phyloP scores from a whole-genome alignment of 1,140 invertebrate genomes.

The Caenorhabditis briggsae region DNA sequence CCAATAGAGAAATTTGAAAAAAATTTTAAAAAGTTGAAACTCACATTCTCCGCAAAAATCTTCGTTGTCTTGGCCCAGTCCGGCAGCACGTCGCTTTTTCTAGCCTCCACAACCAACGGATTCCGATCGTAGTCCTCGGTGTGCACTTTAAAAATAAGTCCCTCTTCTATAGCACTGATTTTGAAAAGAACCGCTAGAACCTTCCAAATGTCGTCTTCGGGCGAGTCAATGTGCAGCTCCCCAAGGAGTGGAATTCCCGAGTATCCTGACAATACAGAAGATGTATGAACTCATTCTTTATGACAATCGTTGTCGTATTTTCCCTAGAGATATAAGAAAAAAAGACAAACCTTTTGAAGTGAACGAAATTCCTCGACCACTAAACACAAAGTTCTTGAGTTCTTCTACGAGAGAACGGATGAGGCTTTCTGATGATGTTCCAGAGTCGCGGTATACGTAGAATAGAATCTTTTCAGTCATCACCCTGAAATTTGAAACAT shows the following conservation, averaged over 20 bases:
- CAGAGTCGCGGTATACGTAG: slow-evolving; percentile 49
- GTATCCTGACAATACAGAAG: slow-evolving; percentile 57
- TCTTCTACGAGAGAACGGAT: slow-evolving; percentile 52
- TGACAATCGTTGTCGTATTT: not conserved
- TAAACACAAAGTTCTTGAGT: slow-evolving; percentile 60
- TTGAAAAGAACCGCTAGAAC: slow-evolving; percentile 62
- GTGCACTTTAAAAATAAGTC: slow-evolving; percentile 56
- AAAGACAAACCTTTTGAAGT: slow-evolving; percentile 56
- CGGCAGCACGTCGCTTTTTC: slow-evolving; percentile 61
- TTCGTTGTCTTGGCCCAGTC: not conserved
- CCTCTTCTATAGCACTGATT: slow-evolving; percentile 29
- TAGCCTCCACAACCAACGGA: slow-evolving; percentile 51
- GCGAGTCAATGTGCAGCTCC: slow-evolving; percentile 54
- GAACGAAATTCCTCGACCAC: slow-evolving; percentile 47
- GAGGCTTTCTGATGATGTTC: slow-evolving; percentile 54
- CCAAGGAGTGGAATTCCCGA: slow-evolving; percentile 61
- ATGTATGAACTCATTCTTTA: slow-evolving; percentile 27
- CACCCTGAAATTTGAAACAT: slow-evolving; percentile 15
- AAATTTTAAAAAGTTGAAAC: not conserved
- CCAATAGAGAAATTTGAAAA: too few species aligned
- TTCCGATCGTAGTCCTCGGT: slow-evolving; percentile 55
- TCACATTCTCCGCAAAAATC: slow-evolving; percentile 56
- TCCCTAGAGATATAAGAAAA: not conserved
- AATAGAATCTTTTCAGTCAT: slow-evolving; percentile 53
- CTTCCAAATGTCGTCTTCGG: slow-evolving; percentile 63